Conservation (phyloP, 1,140 invertebrate species). For the Gyrodactylus salaris region DNA sequence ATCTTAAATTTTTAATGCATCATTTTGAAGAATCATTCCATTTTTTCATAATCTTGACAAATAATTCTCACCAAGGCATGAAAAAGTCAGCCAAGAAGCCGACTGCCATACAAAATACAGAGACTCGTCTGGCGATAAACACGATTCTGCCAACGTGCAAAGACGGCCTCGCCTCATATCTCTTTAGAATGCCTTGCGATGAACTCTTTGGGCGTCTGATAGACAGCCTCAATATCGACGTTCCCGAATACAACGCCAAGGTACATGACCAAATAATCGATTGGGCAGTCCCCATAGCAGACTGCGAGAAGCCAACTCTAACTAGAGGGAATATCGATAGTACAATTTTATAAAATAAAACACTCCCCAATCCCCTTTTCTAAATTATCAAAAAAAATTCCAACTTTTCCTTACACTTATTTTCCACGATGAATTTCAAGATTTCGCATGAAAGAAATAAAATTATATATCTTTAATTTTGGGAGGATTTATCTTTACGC, state of each 20-base stretch:
- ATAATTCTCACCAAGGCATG: no score
- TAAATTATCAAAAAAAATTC: no score
- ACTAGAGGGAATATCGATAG: no score
- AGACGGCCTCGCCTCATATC: not conserved
- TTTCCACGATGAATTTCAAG: not conserved
- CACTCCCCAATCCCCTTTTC: no score
- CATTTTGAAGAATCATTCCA: no score
- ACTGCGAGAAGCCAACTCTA: not conserved
- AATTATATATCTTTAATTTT: no score
- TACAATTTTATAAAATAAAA: no score
- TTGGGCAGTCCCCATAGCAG: not conserved
- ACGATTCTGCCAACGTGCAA: not conserved
- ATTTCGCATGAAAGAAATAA: no score
- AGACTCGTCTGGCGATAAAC: not conserved
- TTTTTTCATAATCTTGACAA: no score
- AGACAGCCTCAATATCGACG: not conserved
- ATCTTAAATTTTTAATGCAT: no score
- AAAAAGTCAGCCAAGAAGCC: not conserved
- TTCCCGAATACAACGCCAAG: not conserved
- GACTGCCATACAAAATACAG: not conserved
- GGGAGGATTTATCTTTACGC: no score
- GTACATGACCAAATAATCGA: not conserved
- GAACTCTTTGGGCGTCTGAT: not conserved
- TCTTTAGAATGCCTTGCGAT: not conserved
- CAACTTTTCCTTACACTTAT: not conserved